Evolutionary conservation across 2,888 invertebrate species (phyloP), one percentile per base, ranked within the genome.

Genomic region (Pharmacophagus antenor): DNA sequence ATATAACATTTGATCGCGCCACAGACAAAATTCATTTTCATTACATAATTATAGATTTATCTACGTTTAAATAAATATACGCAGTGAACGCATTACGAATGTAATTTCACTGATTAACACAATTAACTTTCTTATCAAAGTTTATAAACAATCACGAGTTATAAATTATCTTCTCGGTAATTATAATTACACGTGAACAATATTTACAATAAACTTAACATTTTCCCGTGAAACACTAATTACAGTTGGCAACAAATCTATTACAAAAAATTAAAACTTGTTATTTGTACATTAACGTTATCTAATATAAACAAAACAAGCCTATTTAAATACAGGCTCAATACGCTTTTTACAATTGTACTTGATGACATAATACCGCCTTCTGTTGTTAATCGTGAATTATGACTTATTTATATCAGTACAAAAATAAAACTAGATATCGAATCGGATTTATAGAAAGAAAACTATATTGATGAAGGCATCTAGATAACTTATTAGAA

Each of bases 121-220:
- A 62, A 65, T 66, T 61, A 66, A 61, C 56, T 59, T 64, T 69
- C 69, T 71, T 75, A 74, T 74, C 76, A 68, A 66, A 67, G 63
- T 66, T 63, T 62, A 53, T 56, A 64, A 67, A 64, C 59, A 65
- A 63, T 61, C 62, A 53, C 63, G 42, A 47, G 37, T 17, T 48
- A 4, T 63, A 63, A 58, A 65, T 61, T 62, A 62, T 12, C 17
- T 58, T 62, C 56, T n/a, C 31, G 50, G 44, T 49, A 59, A 37
- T 25, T 44, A 37, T 31, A 1, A n/a, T 20, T 17, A 1, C 31
- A 3, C 1, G 6, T 22, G 23, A 25, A n/a, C n/a, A n/a, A 49
- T 49, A 5, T 31, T 7, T 15, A 31, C 10, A 44, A 2, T 37
- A n/a, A 4, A 31, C 47, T 58, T 52, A 46, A 20, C 18, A 23